Percentiles rank a stretch among this genome's conserved stretches.
Evolutionary conservation across 1,140 invertebrate genomes (phyloP).

Genomic region (Goniozus legneri): DNA sequence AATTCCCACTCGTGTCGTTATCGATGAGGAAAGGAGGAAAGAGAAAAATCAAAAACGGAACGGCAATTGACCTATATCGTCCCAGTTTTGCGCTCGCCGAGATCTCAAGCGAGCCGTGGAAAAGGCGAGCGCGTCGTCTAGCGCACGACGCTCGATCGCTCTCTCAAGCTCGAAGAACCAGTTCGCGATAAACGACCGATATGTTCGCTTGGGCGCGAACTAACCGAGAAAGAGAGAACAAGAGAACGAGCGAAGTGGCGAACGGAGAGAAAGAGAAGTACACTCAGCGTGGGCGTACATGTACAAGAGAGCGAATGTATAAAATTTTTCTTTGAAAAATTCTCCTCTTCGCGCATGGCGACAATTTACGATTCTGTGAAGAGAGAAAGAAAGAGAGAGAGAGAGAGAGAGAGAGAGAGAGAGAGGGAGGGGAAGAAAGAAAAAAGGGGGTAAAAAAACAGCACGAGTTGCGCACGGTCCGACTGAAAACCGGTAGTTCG

Average conservation of each 20-base stretch:
- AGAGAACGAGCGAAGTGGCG: too few relatives aligned
- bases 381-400: neutral
- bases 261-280: too few relatives aligned
- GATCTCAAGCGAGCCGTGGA: constrained; percentile 3
- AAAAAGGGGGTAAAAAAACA: neutral
- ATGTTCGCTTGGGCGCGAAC: constrained; percentile 12
- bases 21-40: neutral
- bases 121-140: too few relatives aligned
- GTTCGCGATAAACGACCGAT: constrained; percentile 19
- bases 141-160: constrained; percentile 25
- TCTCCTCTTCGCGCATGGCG: neutral
- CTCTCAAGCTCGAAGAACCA: constrained; percentile 23
- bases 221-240: too few relatives aligned
- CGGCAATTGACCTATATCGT: constrained; percentile 16
- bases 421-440: neutral
- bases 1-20: neutral
- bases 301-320: neutral
- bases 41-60: constrained; percentile 1
- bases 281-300: too few relatives aligned
- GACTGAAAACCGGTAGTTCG: constrained; percentile 1
- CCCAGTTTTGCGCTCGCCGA: constrained; percentile 12
- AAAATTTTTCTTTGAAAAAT: neutral
- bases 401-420: neutral
- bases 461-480: neutral
- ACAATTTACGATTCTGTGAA: neutral